A percentile compares a stretch with the other conserved stretches of the same genome.
Evolutionary conservation across 1,140 invertebrate species (phyloP).

Genomic region (Planococcus citri): DNA sequence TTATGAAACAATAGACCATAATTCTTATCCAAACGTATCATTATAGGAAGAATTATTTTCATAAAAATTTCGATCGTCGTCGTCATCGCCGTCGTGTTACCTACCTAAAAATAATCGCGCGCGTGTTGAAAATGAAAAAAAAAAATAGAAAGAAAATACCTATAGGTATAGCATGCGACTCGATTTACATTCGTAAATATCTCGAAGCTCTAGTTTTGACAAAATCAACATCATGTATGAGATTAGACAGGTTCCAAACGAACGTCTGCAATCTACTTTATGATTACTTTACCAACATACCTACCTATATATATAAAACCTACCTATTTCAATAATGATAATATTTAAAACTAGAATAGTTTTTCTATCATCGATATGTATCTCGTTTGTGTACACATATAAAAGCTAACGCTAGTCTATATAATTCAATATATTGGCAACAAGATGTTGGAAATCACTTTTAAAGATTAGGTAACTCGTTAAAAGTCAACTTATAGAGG

Average conservation of each 20-base stretch:
- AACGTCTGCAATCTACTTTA: background rate
- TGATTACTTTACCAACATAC: background rate
- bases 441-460: background rate
- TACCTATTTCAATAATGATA: background rate
- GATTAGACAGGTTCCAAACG: background rate
- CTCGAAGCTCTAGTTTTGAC: constrained; percentile 16
- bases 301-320: no score
- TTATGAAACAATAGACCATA: no score
- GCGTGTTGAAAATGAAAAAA: no score
- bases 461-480: background rate
- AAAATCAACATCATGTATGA: background rate
- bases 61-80: no score
- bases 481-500: background rate
- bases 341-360: background rate
- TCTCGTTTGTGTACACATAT: background rate
- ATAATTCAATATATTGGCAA: no score
- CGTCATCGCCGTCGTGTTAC: no score
- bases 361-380: constrained; percentile 3
- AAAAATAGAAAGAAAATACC: no score
- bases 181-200: background rate
- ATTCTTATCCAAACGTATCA: no score
- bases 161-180: no score
- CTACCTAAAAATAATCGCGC: no score
- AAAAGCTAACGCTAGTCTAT: background rate
- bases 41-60: no score